Percentiles rank a stretch among this genome's conserved stretches.
Conservation (phyloP, 2,797 vertebrate species). For the Silurus lanzhouensis region DNA sequence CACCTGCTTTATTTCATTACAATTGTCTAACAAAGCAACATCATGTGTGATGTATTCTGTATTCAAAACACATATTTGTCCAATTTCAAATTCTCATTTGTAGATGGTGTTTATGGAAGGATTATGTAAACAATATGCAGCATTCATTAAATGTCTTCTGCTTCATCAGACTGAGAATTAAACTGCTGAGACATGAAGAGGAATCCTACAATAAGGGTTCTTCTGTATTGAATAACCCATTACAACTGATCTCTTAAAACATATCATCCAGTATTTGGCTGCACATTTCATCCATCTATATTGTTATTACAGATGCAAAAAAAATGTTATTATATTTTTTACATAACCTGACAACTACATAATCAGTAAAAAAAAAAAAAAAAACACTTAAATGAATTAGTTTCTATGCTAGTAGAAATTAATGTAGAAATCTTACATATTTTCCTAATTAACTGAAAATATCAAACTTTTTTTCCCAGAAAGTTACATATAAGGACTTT, state of each 20-base stretch:
- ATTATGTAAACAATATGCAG: background rate
- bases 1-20: conserved; percentile 5
- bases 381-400: no score
- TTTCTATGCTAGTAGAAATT: no score
- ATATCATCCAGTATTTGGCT: background rate
- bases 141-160: background rate
- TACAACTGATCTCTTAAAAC: background rate
- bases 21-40: conserved; percentile 3
- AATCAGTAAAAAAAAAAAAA: no score
- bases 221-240: background rate
- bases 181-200: background rate
- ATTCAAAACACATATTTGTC: background rate
- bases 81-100: background rate
- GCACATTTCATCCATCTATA: background rate
- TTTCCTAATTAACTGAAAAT: background rate
- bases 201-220: background rate
- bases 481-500: background rate
- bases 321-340: background rate
- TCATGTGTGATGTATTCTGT: background rate
- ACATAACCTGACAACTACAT: background rate
- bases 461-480: background rate
- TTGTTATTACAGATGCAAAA: background rate
- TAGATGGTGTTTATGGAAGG: conserved; percentile 1
- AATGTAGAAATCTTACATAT: no score
- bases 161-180: conserved; percentile 15